These are phyloP conservation scores for Apocrypta bakeri DNA, from an alignment of 1,140 invertebrate genomes.

Conservation along the genomic window DNA sequence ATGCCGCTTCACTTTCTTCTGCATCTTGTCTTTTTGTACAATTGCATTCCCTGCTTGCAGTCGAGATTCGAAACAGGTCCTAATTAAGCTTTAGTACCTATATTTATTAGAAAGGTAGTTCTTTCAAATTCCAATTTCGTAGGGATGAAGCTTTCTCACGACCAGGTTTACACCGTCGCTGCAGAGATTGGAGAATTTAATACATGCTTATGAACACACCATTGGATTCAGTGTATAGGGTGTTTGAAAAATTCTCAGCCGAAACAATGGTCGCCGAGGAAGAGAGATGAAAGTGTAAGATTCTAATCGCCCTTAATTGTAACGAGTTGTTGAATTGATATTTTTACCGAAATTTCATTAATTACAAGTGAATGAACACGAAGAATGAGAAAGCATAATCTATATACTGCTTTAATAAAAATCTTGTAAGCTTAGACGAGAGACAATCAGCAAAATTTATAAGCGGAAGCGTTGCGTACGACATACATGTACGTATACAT, in stretches of 20 bases:
- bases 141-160: no score
- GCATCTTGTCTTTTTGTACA: no score
- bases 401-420: no score
- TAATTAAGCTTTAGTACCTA: no score
- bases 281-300: conserved; percentile 24
- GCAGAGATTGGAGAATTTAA: background rate
- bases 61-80: no score
- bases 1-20: background rate
- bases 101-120: no score
- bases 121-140: no score
- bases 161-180: no score
- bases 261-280: background rate
- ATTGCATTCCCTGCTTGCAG: no score
- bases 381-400: no score
- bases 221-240: background rate
- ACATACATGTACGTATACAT: no score
- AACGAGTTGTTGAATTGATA: background rate
- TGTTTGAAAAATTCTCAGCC: background rate
- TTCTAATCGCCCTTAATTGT: conserved; percentile 14
- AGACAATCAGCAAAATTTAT: background rate
- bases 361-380: background rate
- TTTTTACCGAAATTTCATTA: background rate
- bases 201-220: background rate
- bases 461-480: background rate
- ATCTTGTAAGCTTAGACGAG: no score